A percentile compares a stretch with the other conserved stretches of the same genome.
Evolutionary conservation across 2,113 vertebrate species (phyloP).

Genomic region (Cyprinodon brontotheroides): DNA sequence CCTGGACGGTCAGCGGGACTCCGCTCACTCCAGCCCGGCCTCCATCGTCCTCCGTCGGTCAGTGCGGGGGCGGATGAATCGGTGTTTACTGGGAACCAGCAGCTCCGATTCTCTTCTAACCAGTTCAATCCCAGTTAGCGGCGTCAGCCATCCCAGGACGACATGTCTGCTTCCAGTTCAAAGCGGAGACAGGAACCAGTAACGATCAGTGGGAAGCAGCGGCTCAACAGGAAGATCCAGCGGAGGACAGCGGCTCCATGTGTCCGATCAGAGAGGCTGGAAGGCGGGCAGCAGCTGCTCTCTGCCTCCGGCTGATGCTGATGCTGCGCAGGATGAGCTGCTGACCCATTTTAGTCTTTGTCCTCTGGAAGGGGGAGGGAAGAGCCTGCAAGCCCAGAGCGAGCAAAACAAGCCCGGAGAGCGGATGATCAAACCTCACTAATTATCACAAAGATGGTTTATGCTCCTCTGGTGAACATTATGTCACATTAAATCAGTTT

Average conservation of each 20-base stretch:
- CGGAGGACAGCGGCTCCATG: neutral
- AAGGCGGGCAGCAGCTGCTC: neutral
- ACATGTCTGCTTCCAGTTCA: slow-evolving; percentile 9
- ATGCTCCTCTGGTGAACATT: neutral
- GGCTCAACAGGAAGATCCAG: neutral
- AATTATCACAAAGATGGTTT: neutral
- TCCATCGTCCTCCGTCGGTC: slow-evolving; percentile 31
- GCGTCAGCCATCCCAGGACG: slow-evolving; percentile 27
- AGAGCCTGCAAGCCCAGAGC: slow-evolving; percentile 27
- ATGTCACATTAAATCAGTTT: neutral
- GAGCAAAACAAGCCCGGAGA: neutral
- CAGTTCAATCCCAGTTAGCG: slow-evolving; percentile 13
- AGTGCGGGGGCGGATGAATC: slow-evolving; percentile 12
- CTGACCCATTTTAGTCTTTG: slow-evolving; percentile 82
- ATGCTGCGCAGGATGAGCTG: slow-evolving; percentile 37
- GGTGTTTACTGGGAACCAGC: slow-evolving; percentile 5
- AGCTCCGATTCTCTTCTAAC: neutral
- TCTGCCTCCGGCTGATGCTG: slow-evolving; percentile 26
- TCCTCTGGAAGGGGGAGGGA: slow-evolving; percentile 62
- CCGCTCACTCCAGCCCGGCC: slow-evolving; percentile 16
- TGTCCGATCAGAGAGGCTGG: neutral
- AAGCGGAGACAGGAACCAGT: neutral
- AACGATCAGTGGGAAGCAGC: neutral
- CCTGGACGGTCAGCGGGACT: slow-evolving; percentile 17
- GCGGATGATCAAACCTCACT: neutral